These are phyloP conservation scores for Aphelinus atriplicis DNA, from an alignment of 1,140 invertebrate species.

Conservation along the genomic window DNA sequence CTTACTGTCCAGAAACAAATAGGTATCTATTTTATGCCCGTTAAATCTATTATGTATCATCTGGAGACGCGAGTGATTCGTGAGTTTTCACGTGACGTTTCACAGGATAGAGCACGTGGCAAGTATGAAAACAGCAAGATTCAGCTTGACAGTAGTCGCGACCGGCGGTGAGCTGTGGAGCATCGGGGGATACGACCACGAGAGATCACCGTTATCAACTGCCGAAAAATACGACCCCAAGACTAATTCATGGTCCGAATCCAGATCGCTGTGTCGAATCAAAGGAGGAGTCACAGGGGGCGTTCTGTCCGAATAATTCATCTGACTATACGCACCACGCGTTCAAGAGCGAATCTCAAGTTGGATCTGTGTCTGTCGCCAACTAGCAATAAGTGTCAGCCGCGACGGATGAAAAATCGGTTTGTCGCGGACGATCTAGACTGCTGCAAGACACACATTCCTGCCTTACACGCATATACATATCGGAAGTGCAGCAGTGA, in stretches of 20 bases:
- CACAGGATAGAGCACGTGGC: neutral
- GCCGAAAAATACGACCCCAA: slow-evolving; percentile 7
- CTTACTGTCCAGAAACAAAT: neutral
- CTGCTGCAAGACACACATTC: too few relatives aligned
- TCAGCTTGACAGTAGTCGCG: neutral
- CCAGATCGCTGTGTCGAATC: neutral
- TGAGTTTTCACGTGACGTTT: neutral
- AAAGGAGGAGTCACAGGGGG: too few relatives aligned
- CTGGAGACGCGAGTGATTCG: neutral
- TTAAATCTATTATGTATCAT: neutral
- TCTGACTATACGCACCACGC: too few relatives aligned
- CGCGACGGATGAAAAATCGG: too few relatives aligned
- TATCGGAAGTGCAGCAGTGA: too few relatives aligned
- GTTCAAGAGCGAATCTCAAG: too few relatives aligned
- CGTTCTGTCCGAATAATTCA: too few relatives aligned
- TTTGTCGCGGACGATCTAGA: too few relatives aligned
- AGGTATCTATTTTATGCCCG: neutral
- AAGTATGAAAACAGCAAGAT: neutral
- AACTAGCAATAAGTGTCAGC: too few relatives aligned
- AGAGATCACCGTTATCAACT: neutral
- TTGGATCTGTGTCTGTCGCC: too few relatives aligned
- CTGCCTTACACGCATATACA: too few relatives aligned
- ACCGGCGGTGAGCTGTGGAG: neutral
- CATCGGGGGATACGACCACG: neutral
- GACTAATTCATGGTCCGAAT: neutral